Percentiles rank a stretch among this genome's conserved stretches.
Evolutionary conservation across 1,140 invertebrate genomes (phyloP).

Genomic region (Anagrus nilaparvatae): DNA sequence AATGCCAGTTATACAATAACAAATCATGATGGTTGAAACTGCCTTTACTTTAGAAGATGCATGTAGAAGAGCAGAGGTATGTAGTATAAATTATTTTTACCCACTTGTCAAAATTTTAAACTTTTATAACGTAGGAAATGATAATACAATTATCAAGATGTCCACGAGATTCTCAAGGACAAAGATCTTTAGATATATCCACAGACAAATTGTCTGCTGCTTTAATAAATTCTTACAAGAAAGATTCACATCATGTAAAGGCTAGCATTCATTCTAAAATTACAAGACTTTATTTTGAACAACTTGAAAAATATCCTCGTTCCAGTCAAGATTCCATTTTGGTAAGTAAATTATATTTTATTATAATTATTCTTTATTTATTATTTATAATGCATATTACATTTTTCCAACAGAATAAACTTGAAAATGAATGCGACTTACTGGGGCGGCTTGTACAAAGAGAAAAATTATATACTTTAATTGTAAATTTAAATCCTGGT

Average conservation of each 20-base stretch:
- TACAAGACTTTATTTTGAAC: conserved; percentile 39
- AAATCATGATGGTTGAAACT: conserved; percentile 35
- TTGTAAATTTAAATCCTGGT: conserved; percentile 81
- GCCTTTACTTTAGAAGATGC: conserved; percentile 36
- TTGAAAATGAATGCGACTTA: conserved; percentile 66
- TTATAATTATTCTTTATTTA: neutral
- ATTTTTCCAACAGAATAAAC: conserved; percentile 45
- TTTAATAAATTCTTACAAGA: conserved; percentile 23
- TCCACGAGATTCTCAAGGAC: conserved; percentile 27
- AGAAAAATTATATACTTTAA: conserved; percentile 78
- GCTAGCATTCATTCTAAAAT: conserved; percentile 39
- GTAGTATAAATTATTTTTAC: no score
- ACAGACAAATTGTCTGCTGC: conserved; percentile 25
- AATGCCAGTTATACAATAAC: no score
- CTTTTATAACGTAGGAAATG: conserved; percentile 27
- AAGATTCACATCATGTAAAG: conserved; percentile 33
- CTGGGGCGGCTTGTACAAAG: conserved; percentile 74
- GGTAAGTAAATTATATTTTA: conserved; percentile 22
- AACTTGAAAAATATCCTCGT: conserved; percentile 36
- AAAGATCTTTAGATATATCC: conserved; percentile 22
- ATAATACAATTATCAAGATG: conserved; percentile 33
- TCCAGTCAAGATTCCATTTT: conserved; percentile 40
- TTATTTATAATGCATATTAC: neutral
- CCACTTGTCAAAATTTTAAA: no score
- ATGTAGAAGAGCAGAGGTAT: conserved; percentile 38